Percentiles rank a stretch among this genome's conserved stretches.
Conservation (phyloP, 2,113 vertebrate genomes). For the Cranoglanis bouderius region DNA sequence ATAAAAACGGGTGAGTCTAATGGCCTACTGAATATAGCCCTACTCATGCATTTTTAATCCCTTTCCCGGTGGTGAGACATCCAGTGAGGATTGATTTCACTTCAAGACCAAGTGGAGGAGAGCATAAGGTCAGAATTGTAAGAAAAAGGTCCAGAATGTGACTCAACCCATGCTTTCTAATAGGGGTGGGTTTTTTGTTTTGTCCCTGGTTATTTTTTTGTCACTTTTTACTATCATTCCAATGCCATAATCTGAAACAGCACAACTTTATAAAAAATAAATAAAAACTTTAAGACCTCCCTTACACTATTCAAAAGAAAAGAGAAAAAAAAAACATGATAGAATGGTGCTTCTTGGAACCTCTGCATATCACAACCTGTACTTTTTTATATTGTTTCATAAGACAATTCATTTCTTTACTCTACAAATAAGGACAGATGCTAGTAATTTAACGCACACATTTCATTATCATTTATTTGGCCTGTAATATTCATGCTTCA, state of each 20-base stretch:
- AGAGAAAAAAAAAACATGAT: not conserved
- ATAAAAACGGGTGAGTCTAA: conserved; percentile 26
- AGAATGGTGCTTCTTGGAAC: not conserved
- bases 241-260: not conserved
- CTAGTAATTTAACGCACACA: not conserved
- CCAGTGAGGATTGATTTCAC: conserved; percentile 34
- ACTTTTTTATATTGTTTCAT: not conserved
- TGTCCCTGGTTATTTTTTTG: not conserved
- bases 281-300: not conserved
- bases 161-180: not conserved
- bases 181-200: not conserved
- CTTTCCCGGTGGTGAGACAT: conserved; percentile 32
- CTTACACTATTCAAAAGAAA: not conserved
- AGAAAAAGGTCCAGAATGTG: not conserved
- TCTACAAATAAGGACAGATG: not conserved
- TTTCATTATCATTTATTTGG: not conserved
- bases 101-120: conserved; percentile 11
- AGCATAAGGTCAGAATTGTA: conserved; percentile 4
- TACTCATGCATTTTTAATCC: conserved; percentile 42
- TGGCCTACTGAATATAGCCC: conserved; percentile 41
- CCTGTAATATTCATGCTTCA: not conserved
- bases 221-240: not conserved
- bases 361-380: not conserved
- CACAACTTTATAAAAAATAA: not conserved
- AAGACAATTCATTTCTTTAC: not conserved